These are phyloP conservation scores for Mantis religiosa DNA, from an alignment of 2,888 invertebrate genomes.

Conservation along the genomic window DNA sequence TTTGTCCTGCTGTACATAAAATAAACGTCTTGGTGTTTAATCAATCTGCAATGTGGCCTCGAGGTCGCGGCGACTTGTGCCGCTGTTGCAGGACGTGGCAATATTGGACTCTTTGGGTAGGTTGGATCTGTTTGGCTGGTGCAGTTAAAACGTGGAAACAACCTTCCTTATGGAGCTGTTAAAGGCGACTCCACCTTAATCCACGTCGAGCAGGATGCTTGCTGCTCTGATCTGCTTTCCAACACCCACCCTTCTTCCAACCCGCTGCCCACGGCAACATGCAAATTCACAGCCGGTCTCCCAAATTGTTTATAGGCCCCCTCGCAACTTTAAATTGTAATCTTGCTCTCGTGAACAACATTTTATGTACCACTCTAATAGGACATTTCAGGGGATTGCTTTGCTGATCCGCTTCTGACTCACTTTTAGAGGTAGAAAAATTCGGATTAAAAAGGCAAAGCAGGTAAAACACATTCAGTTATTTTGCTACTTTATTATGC, in stretches of 20 bases:
- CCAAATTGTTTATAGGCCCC: not conserved
- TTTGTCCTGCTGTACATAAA: too few relatives aligned
- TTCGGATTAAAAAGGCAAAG: too few relatives aligned
- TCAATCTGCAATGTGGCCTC: too few relatives aligned
- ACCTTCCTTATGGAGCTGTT: slow-evolving; percentile 30
- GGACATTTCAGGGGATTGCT: not conserved
- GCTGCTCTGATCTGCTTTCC: slow-evolving; percentile 20
- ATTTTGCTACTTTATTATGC: too few relatives aligned
- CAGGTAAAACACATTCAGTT: too few relatives aligned
- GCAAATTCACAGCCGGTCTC: not conserved
- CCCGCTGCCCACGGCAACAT: not conserved
- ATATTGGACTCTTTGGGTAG: slow-evolving; percentile 12
- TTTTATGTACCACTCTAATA: not conserved
- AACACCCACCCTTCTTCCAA: slow-evolving; percentile 10
- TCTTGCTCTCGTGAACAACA: not conserved
- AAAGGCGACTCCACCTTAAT: slow-evolving; percentile 29
- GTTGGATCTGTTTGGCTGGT: not conserved
- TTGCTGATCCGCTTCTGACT: not conserved
- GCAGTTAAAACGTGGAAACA: slow-evolving; percentile 22
- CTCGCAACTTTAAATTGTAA: not conserved
- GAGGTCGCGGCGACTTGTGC: not conserved
- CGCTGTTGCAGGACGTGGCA: not conserved
- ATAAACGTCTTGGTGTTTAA: too few relatives aligned
- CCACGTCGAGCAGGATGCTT: slow-evolving; percentile 25
- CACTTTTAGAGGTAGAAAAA: not conserved